phyloP scores from a whole-genome alignment of 2,113 vertebrate genomes.

The Typhlomys cinereus region DNA sequence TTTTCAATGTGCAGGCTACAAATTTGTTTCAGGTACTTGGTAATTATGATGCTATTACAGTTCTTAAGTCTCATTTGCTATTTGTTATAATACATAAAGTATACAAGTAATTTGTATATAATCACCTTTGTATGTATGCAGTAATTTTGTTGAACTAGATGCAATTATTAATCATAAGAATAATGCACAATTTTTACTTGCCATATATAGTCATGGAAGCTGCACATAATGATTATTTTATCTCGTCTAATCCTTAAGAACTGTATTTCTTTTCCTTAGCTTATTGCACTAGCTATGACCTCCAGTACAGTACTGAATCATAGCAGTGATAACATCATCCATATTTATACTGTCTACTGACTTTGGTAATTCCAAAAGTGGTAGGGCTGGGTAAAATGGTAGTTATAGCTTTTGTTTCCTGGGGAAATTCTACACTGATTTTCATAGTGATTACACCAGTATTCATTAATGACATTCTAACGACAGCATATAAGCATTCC shows the following conservation, averaged over 20 bases:
- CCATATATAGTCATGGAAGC: not conserved
- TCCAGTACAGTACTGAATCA: not conserved
- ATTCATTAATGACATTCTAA: not conserved
- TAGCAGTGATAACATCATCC: not conserved
- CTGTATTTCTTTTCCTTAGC: conserved; percentile 9
- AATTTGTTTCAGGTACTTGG: not conserved
- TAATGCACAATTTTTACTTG: not conserved
- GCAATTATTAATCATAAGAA: not conserved
- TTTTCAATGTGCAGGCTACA: not conserved
- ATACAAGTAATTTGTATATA: conserved; percentile 8
- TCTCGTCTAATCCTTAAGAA: not conserved
- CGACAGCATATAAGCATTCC: not conserved
- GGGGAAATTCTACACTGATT: not conserved
- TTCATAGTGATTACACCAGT: not conserved
- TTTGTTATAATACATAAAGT: conserved; percentile 13
- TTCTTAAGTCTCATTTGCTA: conserved; percentile 15
- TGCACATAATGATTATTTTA: conserved; percentile 20
- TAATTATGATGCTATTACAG: not conserved
- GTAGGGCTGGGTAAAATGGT: not conserved
- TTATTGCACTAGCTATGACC: not conserved
- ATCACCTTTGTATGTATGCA: not conserved
- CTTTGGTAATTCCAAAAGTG: not conserved
- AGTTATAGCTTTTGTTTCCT: not conserved
- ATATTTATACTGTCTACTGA: not conserved
- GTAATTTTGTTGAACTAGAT: conserved; percentile 11